A percentile compares a stretch with the other conserved stretches of the same genome.
phyloP scores from a whole-genome alignment of 2,797 vertebrate species.

The Apogon hyalosoma region DNA sequence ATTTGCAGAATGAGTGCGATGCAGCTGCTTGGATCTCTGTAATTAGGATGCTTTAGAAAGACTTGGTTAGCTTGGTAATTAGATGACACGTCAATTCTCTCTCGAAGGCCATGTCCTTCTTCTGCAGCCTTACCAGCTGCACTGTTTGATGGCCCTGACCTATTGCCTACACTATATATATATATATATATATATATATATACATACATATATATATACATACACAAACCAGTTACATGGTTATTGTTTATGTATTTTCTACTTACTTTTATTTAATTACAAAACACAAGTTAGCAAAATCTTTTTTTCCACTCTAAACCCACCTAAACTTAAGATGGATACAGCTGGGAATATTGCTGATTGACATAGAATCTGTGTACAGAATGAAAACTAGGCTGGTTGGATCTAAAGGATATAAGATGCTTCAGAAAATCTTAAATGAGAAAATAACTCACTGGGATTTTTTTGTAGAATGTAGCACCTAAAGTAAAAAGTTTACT shows the following conservation, averaged over 20 bases:
- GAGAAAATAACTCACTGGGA: neutral
- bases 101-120: slow-evolving; percentile 53
- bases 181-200: too few relatives aligned
- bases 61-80: slow-evolving; percentile 70
- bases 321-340: neutral
- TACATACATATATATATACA: too few relatives aligned
- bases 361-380: neutral
- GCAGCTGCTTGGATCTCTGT: slow-evolving; percentile 73
- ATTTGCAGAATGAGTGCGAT: slow-evolving; percentile 37
- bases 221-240: neutral
- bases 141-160: slow-evolving; percentile 26
- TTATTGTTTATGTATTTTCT: neutral
- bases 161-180: neutral
- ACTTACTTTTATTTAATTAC: neutral
- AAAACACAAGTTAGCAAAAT: neutral
- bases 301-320: neutral
- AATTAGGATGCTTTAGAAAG: slow-evolving; percentile 67
- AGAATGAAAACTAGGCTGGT: neutral
- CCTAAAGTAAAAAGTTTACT: neutral
- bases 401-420: neutral
- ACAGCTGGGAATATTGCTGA: neutral
- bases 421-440: neutral
- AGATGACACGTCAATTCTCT: slow-evolving; percentile 68
- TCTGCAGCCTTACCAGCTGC: slow-evolving; percentile 65
- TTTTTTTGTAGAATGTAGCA: neutral